Evolutionary conservation across 2,113 vertebrate genomes (phyloP), one percentile per base, ranked within the genome.

Genomic region (Vidua chalybeata): DNA sequence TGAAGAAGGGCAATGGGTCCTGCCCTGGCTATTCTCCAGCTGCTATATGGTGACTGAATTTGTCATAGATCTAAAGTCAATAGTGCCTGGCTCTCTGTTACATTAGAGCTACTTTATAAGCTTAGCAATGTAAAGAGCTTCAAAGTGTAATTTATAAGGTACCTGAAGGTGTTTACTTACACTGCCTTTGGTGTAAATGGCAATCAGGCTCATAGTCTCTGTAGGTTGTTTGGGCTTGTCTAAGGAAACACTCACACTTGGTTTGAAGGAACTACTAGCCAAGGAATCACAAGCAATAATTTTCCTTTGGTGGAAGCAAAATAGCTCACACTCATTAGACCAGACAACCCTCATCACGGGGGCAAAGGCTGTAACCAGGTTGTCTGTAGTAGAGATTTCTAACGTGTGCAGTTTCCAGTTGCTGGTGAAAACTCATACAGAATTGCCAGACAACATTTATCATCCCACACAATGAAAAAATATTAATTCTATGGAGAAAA

Each of bases 311-410:
- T 35, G 87, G 54, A 85, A 89, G 73, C 76, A 9, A 90, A 94
- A 96, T 91, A 96, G 37, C 76, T 93, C 69, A 68, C 58, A 74
- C 56, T 92, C 85, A 92, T 96, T 87, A 84, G 61, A 94, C 39
- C 79, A 93, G 88, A 88, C 90, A 93, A 64, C 72, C 56, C 68
- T 90, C 9, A 0, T 87, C 68, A 41, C 41, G 49, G 58, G 71
- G 10, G 26, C 22, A 94, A 82, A 39, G 45, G n/a, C 63, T 83
- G 52, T 88, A 90, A 94, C 52, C 83, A 84, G 9, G 39, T 74
- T 45, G 76, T 49, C 92, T 86, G 59, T 41, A 92, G 83, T 2
- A 88, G 64, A 86, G 72, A 90, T 90, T 94, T 92, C 75, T 78
- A 84, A 84, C 0, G 4, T 80, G 39, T 84, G 45, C 6, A 2